Conservation (phyloP, 1,140 invertebrate species). For the Phthorimaea operculella region DNA sequence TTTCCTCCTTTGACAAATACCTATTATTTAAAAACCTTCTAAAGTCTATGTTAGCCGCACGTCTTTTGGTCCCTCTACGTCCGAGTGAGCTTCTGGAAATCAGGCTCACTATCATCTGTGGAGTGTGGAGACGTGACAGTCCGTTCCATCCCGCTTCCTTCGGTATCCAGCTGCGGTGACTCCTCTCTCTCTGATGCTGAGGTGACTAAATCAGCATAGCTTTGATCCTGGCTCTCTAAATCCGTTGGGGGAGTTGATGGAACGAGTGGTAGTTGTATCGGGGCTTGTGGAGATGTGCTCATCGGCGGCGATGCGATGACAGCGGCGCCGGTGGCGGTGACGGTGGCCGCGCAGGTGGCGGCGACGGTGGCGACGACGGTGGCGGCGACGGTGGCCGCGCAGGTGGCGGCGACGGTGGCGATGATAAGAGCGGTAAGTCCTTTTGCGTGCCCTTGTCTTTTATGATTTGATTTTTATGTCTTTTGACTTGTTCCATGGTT, state of each 20-base stretch:
- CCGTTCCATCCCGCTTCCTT: neutral
- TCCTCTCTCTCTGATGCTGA: neutral
- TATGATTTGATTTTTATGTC: conserved; percentile 9
- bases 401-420: neutral
- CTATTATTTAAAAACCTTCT: neutral
- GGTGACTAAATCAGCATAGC: neutral
- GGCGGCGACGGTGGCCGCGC: neutral
- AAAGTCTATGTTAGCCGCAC: neutral
- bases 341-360: neutral
- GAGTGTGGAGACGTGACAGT: neutral
- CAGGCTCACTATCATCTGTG: neutral
- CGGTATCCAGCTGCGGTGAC: neutral
- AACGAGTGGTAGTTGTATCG: neutral
- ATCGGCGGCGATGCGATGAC: conserved; percentile 1
- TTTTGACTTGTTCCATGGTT: neutral
- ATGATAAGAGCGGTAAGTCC: neutral
- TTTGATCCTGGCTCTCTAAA: neutral
- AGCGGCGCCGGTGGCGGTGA: no score
- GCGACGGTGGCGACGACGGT: no score
- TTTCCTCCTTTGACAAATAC: conserved; percentile 1
- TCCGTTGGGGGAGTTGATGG: neutral
- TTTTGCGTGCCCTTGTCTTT: neutral
- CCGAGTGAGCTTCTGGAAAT: neutral
- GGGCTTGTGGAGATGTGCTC: neutral
- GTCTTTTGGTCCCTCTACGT: neutral